Evolutionary conservation across 2,113 vertebrate species (phyloP).

Genomic region (Oreotrochilus melanogaster): DNA sequence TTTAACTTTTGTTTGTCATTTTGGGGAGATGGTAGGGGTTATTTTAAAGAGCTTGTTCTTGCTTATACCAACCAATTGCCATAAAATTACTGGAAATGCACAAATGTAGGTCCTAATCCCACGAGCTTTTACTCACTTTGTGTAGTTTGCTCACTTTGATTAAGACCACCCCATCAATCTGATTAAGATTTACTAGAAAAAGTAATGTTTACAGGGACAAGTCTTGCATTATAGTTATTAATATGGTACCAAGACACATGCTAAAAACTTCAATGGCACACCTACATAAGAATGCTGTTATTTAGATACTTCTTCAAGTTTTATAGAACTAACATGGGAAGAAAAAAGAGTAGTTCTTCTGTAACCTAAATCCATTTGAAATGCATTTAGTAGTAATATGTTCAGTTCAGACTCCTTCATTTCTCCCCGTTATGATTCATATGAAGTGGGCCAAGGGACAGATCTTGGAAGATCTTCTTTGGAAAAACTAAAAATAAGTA

Average conservation of each 20-base stretch:
- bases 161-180: not conserved
- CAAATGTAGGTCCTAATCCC: not conserved
- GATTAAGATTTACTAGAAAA: not conserved
- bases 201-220: not conserved
- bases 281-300: not conserved
- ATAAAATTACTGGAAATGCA: conserved; percentile 10
- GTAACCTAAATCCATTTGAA: not conserved
- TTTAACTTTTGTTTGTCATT: conserved; percentile 2
- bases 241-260: not conserved
- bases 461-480: not conserved
- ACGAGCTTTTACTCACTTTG: not conserved
- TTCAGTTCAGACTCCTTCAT: not conserved
- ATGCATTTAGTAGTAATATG: not conserved
- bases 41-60: not conserved
- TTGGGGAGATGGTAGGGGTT: not conserved
- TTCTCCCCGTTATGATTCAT: not conserved
- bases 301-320: not conserved
- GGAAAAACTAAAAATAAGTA: not conserved
- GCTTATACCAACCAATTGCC: not conserved
- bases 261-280: not conserved
- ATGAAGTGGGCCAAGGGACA: not conserved
- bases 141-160: not conserved
- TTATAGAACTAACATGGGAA: not conserved
- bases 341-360: not conserved
- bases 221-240: not conserved